These are phyloP conservation scores for Psilopsiagon aymara DNA, from an alignment of 2,113 vertebrate genomes.

Conservation along the genomic window DNA sequence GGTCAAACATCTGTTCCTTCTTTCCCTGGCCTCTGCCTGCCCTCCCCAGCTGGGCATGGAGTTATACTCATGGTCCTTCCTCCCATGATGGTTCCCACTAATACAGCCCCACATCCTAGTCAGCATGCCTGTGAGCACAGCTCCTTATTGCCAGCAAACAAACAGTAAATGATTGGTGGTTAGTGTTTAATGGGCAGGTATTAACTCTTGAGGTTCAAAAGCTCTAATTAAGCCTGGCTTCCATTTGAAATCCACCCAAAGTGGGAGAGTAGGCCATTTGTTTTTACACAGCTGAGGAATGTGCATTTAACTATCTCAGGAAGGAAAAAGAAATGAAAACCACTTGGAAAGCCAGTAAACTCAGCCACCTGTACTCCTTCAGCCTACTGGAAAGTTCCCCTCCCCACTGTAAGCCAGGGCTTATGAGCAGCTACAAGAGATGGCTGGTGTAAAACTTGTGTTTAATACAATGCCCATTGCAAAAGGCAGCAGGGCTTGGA, in stretches of 20 bases:
- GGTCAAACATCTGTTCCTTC: background rate
- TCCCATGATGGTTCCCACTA: background rate
- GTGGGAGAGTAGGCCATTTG: slow-evolving; percentile 12
- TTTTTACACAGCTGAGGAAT: slow-evolving; percentile 45
- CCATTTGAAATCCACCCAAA: background rate
- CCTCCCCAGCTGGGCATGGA: background rate
- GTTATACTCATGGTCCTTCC: rapidly evolving
- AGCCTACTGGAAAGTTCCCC: background rate
- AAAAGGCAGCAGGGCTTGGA: background rate
- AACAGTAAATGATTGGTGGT: background rate
- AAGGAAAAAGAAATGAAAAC: slow-evolving; percentile 54
- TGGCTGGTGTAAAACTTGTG: background rate
- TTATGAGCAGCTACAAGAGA: background rate
- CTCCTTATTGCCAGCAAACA: background rate
- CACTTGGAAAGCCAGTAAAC: slow-evolving; percentile 27
- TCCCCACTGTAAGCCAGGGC: background rate
- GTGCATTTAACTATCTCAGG: slow-evolving; percentile 40
- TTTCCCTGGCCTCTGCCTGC: background rate
- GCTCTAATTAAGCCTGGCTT: slow-evolving; percentile 50
- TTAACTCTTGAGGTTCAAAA: slow-evolving; percentile 42
- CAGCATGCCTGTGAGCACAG: background rate
- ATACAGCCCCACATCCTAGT: background rate
- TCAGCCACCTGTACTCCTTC: slow-evolving; percentile 5
- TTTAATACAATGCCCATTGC: background rate
- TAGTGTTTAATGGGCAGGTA: background rate